A percentile compares a stretch with the other conserved stretches of the same genome.
Evolutionary conservation across 2,888 invertebrate genomes (phyloP).

Genomic region (Xestia xanthographa): DNA sequence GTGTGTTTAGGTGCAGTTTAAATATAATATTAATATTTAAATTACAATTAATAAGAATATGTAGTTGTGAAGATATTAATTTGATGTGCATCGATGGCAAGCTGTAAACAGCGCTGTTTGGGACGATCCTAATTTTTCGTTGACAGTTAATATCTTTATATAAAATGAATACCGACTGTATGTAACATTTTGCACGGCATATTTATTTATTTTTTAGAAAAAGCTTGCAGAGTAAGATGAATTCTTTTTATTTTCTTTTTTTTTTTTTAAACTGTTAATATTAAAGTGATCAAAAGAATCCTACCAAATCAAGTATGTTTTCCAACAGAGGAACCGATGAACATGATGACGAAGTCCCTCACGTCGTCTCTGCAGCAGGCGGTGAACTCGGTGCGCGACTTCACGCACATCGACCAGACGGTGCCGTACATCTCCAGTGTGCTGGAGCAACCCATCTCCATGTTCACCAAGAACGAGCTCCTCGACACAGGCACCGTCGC

Average conservation of each 20-base stretch:
- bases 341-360: slow-evolving; percentile 86
- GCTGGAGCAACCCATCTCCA: slow-evolving; percentile 83
- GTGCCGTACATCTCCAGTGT: slow-evolving; percentile 85
- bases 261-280: not conserved
- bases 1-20: not conserved
- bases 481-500: slow-evolving; percentile 80
- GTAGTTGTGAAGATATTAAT: not conserved
- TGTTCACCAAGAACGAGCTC: slow-evolving; percentile 80
- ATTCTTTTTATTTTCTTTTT: not conserved
- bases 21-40: no score
- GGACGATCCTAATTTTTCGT: not conserved
- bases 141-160: not conserved
- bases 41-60: not conserved
- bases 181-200: not conserved
- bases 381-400: slow-evolving; percentile 84
- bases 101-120: not conserved
- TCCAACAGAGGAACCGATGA: slow-evolving; percentile 80
- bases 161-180: not conserved
- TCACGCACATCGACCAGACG: slow-evolving; percentile 82
- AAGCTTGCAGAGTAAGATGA: not conserved
- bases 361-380: slow-evolving; percentile 86
- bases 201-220: not conserved
- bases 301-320: slow-evolving; percentile 23
- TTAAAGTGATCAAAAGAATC: not conserved
- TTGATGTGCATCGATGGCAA: not conserved